Evolutionary conservation across 2,113 vertebrate genomes (phyloP).

Genomic region (Galemys pyrenaicus): DNA sequence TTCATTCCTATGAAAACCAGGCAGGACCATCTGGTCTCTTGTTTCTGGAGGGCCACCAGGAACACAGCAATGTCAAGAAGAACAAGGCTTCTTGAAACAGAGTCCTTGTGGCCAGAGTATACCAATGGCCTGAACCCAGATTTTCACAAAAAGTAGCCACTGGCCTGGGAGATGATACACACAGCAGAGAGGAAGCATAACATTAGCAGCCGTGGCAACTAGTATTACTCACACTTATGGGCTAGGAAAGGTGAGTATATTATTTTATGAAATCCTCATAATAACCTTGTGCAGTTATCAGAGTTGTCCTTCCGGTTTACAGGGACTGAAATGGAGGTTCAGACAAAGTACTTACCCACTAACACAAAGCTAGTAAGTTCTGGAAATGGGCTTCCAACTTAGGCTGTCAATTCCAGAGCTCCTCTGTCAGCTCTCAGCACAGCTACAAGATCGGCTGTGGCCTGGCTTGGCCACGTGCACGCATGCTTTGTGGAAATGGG

Average conservation of each 20-base stretch:
- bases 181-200: neutral
- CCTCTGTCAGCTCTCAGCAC: neutral
- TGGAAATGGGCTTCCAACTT: neutral
- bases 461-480: neutral
- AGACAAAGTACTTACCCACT: neutral
- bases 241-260: neutral
- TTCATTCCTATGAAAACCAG: neutral
- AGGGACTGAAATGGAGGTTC: neutral
- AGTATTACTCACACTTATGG: neutral
- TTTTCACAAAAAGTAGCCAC: neutral
- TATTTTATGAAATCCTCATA: neutral
- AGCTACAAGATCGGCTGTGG: neutral
- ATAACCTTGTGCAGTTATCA: neutral
- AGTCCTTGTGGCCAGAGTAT: neutral
- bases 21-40: neutral
- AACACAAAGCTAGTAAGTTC: neutral
- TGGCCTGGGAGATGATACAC: neutral
- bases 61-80: neutral
- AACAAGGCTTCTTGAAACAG: neutral
- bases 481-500: neutral
- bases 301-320: neutral
- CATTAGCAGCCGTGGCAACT: neutral
- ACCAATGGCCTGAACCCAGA: neutral
- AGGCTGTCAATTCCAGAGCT: neutral
- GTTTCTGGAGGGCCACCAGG: conserved; percentile 5